phyloP scores from a whole-genome alignment of 2,113 vertebrate species.

The Rhea americana region DNA sequence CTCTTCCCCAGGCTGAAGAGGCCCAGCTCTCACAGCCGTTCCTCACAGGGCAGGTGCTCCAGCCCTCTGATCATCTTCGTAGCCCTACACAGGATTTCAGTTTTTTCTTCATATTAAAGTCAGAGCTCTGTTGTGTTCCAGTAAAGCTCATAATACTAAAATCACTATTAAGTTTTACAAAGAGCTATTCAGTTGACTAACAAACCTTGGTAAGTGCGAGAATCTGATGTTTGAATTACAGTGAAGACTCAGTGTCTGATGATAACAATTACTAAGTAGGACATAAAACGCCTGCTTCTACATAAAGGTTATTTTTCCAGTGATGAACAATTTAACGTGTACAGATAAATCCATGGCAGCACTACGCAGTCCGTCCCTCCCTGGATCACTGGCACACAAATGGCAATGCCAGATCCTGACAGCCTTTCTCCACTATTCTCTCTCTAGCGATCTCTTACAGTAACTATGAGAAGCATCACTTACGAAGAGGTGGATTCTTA shows the following conservation, averaged over 20 bases:
- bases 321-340: not conserved
- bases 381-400: not conserved
- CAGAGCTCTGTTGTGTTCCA: not conserved
- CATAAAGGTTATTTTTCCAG: not conserved
- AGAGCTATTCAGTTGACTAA: not conserved
- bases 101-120: not conserved
- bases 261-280: not conserved
- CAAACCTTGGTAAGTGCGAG: not conserved
- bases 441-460: not conserved
- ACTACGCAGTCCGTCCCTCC: not conserved
- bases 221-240: not conserved
- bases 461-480: not conserved
- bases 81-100: not conserved
- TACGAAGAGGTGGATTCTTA: not conserved
- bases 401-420: rapidly evolving
- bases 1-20: too few relatives aligned
- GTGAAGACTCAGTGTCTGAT: not conserved
- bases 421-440: not conserved
- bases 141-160: not conserved
- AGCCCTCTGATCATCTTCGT: too few relatives aligned
- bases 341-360: not conserved
- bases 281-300: not conserved
- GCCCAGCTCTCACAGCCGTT: too few relatives aligned
- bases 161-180: not conserved
- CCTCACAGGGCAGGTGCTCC: too few relatives aligned